Base-by-base conservation (phyloP, 2,113 vertebrate species). In the Otis tarda region DNA sequence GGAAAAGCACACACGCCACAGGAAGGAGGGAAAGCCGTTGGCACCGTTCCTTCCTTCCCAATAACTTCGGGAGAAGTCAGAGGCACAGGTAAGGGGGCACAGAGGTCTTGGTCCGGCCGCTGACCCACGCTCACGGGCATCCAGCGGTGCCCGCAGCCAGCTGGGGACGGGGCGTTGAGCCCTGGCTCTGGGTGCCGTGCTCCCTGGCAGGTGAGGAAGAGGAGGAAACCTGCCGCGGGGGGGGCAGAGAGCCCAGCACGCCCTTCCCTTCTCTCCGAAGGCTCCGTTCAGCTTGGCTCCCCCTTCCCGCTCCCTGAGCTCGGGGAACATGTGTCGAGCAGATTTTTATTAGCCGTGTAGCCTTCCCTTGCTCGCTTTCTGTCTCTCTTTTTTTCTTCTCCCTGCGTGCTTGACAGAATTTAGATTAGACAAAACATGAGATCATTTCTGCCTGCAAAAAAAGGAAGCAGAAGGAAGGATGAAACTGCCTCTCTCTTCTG, bases 341-440 rank as follows among this genome's bases (percentile, higher is more conserved):
- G 98, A 98, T 98, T 98, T 97, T 97, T 97, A 97, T 98, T 97
- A 97, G 89, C 97, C 96, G 95, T 71, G 43, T 91, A 97, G 89
- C 78, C 30, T 73, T 78, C 83, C 74, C 87, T 89, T 61, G 89
- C 89, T 90, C 22, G 11, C 77, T 90, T 83, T 90, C 89, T 3
- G 1, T 94, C 84, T 91, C 79, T 95, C 4, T 31, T 85, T 94
- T 91, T 91, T 81, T 59, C 77, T 88, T 84, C 95, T 92, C 81
- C 79, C 91, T 77, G 96, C 97, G 98, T 98, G 98, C 98, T 98
- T 98, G 97, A 98, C 97, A 98, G 97, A 98, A 98, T 98, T 98
- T 97, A 98, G 96, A 98, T 98, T 98, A 98, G 98, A 98, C 98
- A 98, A 98, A 98, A 98, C 97, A 98, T 98, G 98, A 98, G 97